These are phyloP conservation scores for Abramis brama DNA, from an alignment of 2,113 vertebrate species.

Conservation along the genomic window DNA sequence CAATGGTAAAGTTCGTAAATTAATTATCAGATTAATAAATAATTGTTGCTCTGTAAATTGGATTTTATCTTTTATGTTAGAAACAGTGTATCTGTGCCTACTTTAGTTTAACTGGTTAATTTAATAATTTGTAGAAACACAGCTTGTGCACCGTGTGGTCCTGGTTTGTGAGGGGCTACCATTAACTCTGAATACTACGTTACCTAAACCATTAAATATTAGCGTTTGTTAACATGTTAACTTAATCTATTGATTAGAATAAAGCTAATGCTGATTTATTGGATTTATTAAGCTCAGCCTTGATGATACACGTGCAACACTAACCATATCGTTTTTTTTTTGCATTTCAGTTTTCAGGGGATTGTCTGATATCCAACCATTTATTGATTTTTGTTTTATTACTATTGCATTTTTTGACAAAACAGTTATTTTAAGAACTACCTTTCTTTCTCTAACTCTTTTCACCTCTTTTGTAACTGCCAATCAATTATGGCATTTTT, in stretches of 20 bases:
- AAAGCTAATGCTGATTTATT: no score
- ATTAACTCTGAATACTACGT: neutral
- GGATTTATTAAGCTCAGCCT: no score
- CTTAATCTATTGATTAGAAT: no score
- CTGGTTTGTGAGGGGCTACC: neutral
- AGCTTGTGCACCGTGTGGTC: neutral
- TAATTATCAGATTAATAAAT: neutral
- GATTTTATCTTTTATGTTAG: neutral
- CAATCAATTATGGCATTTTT: neutral
- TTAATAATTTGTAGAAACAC: neutral
- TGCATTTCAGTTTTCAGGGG: neutral
- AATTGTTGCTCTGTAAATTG: neutral
- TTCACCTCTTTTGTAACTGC: no score
- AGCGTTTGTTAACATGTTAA: no score
- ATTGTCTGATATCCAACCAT: neutral
- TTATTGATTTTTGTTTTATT: neutral
- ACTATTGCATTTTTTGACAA: neutral
- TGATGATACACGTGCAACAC: no score
- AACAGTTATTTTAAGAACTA: neutral
- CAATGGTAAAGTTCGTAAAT: neutral
- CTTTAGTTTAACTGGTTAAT: neutral
- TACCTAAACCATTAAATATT: neutral
- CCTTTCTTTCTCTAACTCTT: neutral
- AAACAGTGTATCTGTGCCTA: neutral
- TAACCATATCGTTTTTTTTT: no score